These are phyloP conservation scores for Oligia fasciuncula DNA, from an alignment of 2,888 invertebrate species.

Conservation along the genomic window DNA sequence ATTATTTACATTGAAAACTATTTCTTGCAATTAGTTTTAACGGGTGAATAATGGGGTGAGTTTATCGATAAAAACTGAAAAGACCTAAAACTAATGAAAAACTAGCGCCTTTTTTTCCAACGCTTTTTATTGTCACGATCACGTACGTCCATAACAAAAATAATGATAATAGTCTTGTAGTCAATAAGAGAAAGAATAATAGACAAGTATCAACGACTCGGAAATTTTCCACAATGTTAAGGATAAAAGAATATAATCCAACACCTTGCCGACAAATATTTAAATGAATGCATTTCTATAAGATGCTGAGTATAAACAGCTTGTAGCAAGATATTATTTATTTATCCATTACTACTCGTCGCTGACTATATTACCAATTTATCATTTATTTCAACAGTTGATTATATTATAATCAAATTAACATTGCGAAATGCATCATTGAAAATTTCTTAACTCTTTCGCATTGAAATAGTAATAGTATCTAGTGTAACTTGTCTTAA, in stretches of 20 bases:
- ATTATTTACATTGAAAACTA: neutral
- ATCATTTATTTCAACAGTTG: conserved; percentile 53
- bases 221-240: conserved; percentile 34
- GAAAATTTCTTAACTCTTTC: conserved; percentile 34
- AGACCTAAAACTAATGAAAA: neutral
- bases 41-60: neutral
- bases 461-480: conserved; percentile 24
- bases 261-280: conserved; percentile 62
- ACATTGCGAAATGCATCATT: conserved; percentile 42
- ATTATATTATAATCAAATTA: conserved; percentile 52
- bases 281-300: conserved; percentile 54
- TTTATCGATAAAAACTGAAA: neutral
- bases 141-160: neutral
- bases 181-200: conserved; percentile 35
- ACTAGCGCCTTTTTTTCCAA: neutral
- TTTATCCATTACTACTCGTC: conserved; percentile 24
- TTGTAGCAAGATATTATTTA: conserved; percentile 48
- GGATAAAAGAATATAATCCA: conserved; percentile 31
- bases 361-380: conserved; percentile 43
- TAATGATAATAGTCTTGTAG: neutral
- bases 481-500: conserved; percentile 28
- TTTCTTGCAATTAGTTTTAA: neutral
- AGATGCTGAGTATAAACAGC: conserved; percentile 46
- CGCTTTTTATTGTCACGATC: neutral
- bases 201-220: conserved; percentile 11